These are phyloP conservation scores for Phalacrocorax aristotelis DNA, from an alignment of 2,113 vertebrate genomes.

Conservation along the genomic window DNA sequence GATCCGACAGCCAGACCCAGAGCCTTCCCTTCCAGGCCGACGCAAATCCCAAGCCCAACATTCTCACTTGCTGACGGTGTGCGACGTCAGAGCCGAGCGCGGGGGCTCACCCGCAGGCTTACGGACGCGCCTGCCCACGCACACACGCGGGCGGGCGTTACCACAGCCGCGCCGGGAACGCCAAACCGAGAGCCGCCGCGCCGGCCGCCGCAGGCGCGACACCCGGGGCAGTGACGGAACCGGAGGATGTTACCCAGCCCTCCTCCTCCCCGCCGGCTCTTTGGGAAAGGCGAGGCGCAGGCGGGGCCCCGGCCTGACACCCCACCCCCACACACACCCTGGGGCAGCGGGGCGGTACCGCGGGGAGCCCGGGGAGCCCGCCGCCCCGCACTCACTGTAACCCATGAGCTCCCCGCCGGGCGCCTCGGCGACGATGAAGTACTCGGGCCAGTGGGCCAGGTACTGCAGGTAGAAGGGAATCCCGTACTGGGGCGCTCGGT, in stretches of 20 bases:
- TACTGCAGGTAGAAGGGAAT: too few relatives aligned
- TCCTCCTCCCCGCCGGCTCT: not conserved
- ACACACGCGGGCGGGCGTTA: not conserved
- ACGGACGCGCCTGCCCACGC: too few relatives aligned
- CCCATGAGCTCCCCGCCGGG: conserved; percentile 96
- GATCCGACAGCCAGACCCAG: not conserved
- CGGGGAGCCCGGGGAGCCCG: too few relatives aligned
- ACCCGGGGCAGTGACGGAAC: too few relatives aligned
- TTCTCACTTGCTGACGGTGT: not conserved
- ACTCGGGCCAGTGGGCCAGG: too few relatives aligned
- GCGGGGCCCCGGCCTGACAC: too few relatives aligned
- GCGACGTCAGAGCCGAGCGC: too few relatives aligned
- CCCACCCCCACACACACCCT: too few relatives aligned
- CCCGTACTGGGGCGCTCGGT: too few relatives aligned
- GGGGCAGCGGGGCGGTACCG: too few relatives aligned
- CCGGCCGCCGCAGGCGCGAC: too few relatives aligned
- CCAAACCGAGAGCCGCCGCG: not conserved
- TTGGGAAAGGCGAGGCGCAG: not conserved
- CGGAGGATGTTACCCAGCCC: not conserved
- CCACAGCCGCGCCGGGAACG: not conserved
- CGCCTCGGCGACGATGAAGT: conserved; percentile 67
- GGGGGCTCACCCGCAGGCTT: too few relatives aligned
- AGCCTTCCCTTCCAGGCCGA: not conserved
- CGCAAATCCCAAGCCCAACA: fast-evolving
- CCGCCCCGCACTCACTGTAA: conserved; percentile 81